Evolutionary conservation across 2,113 vertebrate species (phyloP), one percentile per base, ranked within the genome.

Genomic region (Plecturocebus donacophilus): DNA sequence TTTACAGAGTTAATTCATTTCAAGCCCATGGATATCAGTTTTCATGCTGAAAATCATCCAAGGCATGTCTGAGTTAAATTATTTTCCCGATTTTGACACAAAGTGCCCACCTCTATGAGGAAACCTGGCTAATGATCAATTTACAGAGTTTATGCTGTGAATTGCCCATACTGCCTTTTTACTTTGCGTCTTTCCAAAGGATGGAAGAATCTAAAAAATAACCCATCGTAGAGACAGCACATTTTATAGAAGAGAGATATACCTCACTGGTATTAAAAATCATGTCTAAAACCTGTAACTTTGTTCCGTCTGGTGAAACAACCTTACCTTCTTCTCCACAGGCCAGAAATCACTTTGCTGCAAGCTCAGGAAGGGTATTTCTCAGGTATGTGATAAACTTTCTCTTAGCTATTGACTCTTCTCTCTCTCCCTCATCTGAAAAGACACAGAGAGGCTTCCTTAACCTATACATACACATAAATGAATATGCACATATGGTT

Each of bases 41-140:
- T 96, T 95, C 70, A 93, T 73, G 42, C n/a, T 91, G 80, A 95
- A 94, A 95, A 49, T 92, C 64, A 92, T 58, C 68, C 81, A 95
- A 83, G 85, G 54, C 80, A 77, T 90, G 84, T 76, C 80, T 35
- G 90, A 80, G 16, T 87, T 95, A 95, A 97, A 85, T 95, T 6
- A 54, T 96, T 96, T 75, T 83, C 45, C 47, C 79, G 30, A 68
- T 91, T 20, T 27, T 8, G 3, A 32, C n/a, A 71, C 38, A 76
- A 95, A 54, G 40, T 93, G 21, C 19, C 86, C 79, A 64, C 42
- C 85, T 90, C 73, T 83, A 76, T 95, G 82, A 25, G 4, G 56
- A 95, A 95, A 81, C 7, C 35, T 90, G 61, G 42, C 27, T 87
- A 75, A 91, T 8, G 61, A 61, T 83, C 90, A 90, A n/a, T 10